A percentile compares a stretch with the other conserved stretches of the same genome.
phyloP scores from a whole-genome alignment of 2,797 vertebrate genomes.

The Schizothorax lantsangensis region DNA sequence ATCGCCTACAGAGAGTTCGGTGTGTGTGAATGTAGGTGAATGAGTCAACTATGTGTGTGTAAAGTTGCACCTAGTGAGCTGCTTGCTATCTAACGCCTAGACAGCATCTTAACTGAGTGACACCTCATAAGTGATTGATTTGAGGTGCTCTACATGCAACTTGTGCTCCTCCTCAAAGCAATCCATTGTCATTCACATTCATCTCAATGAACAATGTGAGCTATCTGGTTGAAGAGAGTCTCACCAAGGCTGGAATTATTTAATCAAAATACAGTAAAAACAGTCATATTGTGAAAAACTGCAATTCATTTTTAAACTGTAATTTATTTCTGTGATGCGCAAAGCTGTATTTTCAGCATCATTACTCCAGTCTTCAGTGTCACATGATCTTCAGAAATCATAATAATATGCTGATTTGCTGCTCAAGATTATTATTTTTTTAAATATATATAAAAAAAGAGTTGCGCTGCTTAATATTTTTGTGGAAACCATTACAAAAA shows the following conservation, averaged over 20 bases:
- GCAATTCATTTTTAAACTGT: background rate
- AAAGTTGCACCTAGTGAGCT: conserved; percentile 33
- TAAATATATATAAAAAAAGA: too few relatives aligned
- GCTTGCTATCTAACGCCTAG: conserved; percentile 18
- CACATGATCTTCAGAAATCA: background rate
- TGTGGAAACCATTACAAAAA: background rate
- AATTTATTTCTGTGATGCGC: background rate
- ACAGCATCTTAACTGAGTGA: background rate
- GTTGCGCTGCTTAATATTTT: background rate
- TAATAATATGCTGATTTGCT: too few relatives aligned
- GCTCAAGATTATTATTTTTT: too few relatives aligned
- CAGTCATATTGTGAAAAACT: background rate
- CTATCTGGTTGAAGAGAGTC: background rate
- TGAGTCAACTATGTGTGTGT: conserved; percentile 31
- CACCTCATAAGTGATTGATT: background rate
- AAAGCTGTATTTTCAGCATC: background rate
- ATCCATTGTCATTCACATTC: background rate
- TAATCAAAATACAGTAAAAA: background rate
- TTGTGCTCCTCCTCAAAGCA: too few relatives aligned
- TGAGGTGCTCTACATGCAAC: background rate
- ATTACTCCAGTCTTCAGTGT: background rate
- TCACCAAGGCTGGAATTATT: background rate
- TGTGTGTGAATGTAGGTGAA: conserved; percentile 47
- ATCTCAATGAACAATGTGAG: background rate
- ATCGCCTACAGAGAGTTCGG: conserved; percentile 65